Conservation (phyloP, 1,140 invertebrate genomes). For the Aradophagus sp. region DNA sequence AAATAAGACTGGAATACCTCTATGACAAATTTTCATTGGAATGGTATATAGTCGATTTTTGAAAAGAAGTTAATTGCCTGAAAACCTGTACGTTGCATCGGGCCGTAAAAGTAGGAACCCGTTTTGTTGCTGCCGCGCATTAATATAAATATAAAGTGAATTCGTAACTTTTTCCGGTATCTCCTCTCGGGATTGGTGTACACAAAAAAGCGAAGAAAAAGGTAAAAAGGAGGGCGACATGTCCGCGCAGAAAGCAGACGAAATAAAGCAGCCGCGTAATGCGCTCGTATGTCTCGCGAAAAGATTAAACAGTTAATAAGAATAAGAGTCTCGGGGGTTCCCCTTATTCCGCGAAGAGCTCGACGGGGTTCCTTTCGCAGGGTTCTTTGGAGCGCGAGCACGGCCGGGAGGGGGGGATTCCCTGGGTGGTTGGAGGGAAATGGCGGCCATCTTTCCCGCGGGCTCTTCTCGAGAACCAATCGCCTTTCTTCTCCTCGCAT, state of each 20-base stretch:
- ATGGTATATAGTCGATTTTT: too few species aligned
- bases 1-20: too few species aligned
- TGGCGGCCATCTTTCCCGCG: slow-evolving; percentile 75
- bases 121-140: too few species aligned
- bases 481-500: slow-evolving; percentile 69
- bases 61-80: too few species aligned
- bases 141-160: slow-evolving; percentile 33
- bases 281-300: slow-evolving; percentile 72
- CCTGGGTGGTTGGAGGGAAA: slow-evolving; percentile 75
- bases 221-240: slow-evolving; percentile 49
- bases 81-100: too few species aligned
- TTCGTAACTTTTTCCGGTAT: slow-evolving; percentile 41
- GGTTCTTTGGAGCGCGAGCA: slow-evolving; percentile 50
- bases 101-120: too few species aligned
- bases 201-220: slow-evolving; percentile 39
- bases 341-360: slow-evolving; percentile 62
- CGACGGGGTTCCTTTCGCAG: slow-evolving; percentile 62
- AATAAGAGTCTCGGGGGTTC: slow-evolving; percentile 73
- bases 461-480: slow-evolving; percentile 75
- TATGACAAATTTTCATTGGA: too few species aligned
- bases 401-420: slow-evolving; percentile 63
- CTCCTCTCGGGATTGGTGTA: slow-evolving; percentile 30
- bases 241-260: slow-evolving; percentile 59
- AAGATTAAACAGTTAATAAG: slow-evolving; percentile 77
- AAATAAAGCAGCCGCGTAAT: slow-evolving; percentile 74